Evolutionary conservation across 2,113 vertebrate genomes (phyloP).

Genomic region (Gobio gobio): DNA sequence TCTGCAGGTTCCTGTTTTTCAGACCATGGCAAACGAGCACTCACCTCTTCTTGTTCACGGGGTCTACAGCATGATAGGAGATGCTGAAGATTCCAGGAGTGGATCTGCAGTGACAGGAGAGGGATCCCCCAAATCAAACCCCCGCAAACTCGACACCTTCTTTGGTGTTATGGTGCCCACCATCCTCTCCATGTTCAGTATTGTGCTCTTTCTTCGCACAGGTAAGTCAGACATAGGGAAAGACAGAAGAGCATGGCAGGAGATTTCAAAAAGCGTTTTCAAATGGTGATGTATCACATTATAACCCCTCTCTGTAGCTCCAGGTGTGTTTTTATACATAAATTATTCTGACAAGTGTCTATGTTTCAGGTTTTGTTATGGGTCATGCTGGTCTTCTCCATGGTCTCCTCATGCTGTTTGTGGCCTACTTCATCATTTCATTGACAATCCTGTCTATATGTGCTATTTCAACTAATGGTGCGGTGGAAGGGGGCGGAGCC

Average conservation of each 20-base stretch:
- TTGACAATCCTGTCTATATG: conserved; percentile 91
- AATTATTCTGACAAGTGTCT: conserved; percentile 2
- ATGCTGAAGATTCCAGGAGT: conserved; percentile 39
- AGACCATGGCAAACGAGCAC: conserved; percentile 83
- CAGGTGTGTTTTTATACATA: neutral
- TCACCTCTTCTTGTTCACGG: conserved; percentile 83
- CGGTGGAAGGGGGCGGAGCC: conserved; percentile 87
- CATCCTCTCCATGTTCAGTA: conserved; percentile 92
- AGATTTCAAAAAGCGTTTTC: neutral
- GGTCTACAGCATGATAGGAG: conserved; percentile 68
- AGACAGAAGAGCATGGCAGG: neutral
- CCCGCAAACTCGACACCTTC: conserved; percentile 86
- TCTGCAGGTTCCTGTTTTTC: conserved; percentile 26
- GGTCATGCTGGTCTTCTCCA: conserved; percentile 89
- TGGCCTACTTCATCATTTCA: conserved; percentile 87
- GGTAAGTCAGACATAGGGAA: conserved; percentile 71
- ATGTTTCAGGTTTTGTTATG: conserved; percentile 84
- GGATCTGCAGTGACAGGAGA: conserved; percentile 49
- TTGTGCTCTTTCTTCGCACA: conserved; percentile 86
- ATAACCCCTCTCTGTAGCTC: neutral
- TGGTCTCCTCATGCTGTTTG: conserved; percentile 84
- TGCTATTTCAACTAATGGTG: conserved; percentile 92
- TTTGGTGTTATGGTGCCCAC: conserved; percentile 92
- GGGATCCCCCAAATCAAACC: conserved; percentile 50
- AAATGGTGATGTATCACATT: neutral